Conservation (phyloP, 2,113 vertebrate genomes). For the Lonchura striata region DNA sequence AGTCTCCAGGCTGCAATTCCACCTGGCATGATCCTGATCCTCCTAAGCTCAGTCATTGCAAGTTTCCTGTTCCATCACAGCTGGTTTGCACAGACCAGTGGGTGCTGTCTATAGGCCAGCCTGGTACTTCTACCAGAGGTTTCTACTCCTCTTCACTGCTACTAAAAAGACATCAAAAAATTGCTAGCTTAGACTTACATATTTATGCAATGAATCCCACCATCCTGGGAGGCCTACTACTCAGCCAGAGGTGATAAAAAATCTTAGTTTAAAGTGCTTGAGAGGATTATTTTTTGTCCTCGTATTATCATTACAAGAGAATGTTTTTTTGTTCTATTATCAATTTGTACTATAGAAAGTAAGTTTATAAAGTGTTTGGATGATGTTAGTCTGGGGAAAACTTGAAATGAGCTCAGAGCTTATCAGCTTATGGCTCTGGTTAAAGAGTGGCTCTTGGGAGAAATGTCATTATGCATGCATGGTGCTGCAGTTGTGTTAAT, state of each 20-base stretch:
- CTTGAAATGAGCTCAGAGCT: background rate
- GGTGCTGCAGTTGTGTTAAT: background rate
- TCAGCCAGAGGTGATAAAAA: background rate
- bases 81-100: background rate
- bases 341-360: background rate
- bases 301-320: background rate
- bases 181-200: background rate
- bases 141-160: background rate
- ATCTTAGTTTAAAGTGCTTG: background rate
- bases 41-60: background rate
- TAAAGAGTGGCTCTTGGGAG: background rate
- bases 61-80: background rate
- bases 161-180: background rate
- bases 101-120: background rate
- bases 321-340: background rate
- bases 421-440: background rate
- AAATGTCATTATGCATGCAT: background rate
- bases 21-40: background rate
- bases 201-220: background rate
- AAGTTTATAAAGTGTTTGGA: background rate
- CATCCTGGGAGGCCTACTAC: background rate
- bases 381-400: background rate
- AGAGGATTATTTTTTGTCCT: background rate
- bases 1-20: background rate
- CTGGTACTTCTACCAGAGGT: background rate